Percentiles rank a stretch among this genome's conserved stretches.
phyloP scores from a whole-genome alignment of 1,140 invertebrate genomes.

The Drosophila virilis region DNA sequence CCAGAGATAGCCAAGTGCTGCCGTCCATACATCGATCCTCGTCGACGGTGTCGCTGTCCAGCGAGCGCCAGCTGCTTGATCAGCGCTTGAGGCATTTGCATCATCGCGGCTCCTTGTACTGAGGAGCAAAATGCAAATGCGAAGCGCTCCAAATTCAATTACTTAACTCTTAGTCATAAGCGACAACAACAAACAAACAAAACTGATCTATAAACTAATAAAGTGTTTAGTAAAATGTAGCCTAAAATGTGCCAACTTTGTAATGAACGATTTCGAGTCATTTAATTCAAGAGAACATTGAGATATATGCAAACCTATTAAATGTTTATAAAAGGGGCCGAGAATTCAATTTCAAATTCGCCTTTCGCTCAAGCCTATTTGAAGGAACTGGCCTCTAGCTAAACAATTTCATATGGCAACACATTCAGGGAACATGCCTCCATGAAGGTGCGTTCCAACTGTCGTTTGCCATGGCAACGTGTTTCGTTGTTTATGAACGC shows the following conservation, averaged over 20 bases:
- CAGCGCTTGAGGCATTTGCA: slow-evolving; percentile 74
- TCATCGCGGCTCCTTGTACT: slow-evolving; percentile 77
- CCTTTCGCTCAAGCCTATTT: not conserved
- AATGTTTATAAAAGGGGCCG: no score
- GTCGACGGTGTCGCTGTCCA: slow-evolving; percentile 64
- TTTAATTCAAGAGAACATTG: no score
- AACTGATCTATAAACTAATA: slow-evolving; percentile 41
- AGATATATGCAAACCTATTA: no score
- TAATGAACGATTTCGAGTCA: no score
- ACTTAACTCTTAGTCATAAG: slow-evolving; percentile 46
- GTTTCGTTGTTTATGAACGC: slow-evolving; percentile 29
- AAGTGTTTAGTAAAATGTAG: slow-evolving; percentile 40
- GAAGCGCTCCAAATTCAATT: slow-evolving; percentile 24
- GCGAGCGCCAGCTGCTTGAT: slow-evolving; percentile 74
- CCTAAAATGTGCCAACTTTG: not conserved
- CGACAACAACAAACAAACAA: slow-evolving; percentile 29
- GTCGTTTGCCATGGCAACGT: slow-evolving; percentile 47
- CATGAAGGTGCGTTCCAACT: not conserved
- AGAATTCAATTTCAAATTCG: not conserved
- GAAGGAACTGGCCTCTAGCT: not conserved
- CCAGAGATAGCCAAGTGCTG: slow-evolving; percentile 22
- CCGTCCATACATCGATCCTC: slow-evolving; percentile 72
- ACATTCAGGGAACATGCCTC: not conserved
- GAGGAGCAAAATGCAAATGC: slow-evolving; percentile 41
- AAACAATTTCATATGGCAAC: not conserved